These are phyloP conservation scores for Lacanobia wlatinum DNA, from an alignment of 2,888 invertebrate species.

Conservation along the genomic window DNA sequence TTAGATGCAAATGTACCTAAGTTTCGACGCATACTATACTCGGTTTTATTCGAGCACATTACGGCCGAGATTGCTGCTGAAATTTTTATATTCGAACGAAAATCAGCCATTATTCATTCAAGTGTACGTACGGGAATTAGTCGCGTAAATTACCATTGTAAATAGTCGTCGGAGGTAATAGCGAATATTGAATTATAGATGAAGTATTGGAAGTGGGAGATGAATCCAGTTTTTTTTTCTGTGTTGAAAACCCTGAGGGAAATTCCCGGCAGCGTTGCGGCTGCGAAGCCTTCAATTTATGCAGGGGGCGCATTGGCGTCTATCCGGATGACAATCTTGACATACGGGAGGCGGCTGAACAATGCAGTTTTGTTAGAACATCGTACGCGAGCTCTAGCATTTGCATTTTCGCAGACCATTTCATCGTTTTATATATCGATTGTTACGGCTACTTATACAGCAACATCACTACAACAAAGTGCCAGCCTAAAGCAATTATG, in stretches of 20 bases:
- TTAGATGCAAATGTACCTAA: constrained; percentile 64
- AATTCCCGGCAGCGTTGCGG: constrained; percentile 83
- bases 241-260: constrained; percentile 85
- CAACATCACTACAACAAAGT: constrained; percentile 9
- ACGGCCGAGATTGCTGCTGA: constrained; percentile 63
- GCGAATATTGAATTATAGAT: constrained; percentile 86
- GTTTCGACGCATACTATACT: constrained; percentile 59
- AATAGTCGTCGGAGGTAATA: constrained; percentile 79
- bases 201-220: constrained; percentile 80
- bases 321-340: constrained; percentile 85
- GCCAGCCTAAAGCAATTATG: constrained; percentile 26
- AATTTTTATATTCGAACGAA: constrained; percentile 70
- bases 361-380: constrained; percentile 76
- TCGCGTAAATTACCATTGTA: constrained; percentile 80
- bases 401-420: constrained; percentile 57
- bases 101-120: constrained; percentile 72
- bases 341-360: constrained; percentile 78
- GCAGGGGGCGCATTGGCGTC: constrained; percentile 82
- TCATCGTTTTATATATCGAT: constrained; percentile 31
- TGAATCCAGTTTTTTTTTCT: constrained; percentile 79
- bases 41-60: constrained; percentile 54
- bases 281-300: constrained; percentile 88
- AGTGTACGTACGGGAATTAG: constrained; percentile 76
- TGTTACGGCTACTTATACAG: constrained; percentile 9
- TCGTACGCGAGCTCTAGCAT: constrained; percentile 55